Evolutionary conservation across 2,113 vertebrate genomes (phyloP), one percentile per base, ranked within the genome.

Genomic region (Lepisosteus osseus): DNA sequence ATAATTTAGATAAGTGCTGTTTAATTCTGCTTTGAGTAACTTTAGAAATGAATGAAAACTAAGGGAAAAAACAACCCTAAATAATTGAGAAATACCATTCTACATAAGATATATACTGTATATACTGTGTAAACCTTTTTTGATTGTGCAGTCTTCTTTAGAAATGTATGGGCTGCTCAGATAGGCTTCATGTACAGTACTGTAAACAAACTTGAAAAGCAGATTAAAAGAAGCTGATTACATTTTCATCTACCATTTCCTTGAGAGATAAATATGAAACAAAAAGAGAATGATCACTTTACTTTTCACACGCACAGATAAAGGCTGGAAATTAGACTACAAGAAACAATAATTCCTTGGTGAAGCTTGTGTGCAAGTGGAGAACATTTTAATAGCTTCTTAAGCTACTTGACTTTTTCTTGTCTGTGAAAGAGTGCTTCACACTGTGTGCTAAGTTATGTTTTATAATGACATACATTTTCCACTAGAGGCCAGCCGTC

Each of bases 401-500:
- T 44, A 43, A 45, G 15, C 45, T 51, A 14, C 5, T 51, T 67
- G 43, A 51, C 45, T 11, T 47, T 15, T 8, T 54, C 40, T 57
- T 55, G 11, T 12, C 57, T 40, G 54, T 59, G 66, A 57, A 54
- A 69, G 54, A 14, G 13, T 40, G 40, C 55, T 59, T 59, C 29
- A 69, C 40, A n/a, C 54, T n/a, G 41, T 40, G 14, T 17, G 55
- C 54, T 41, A 47, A 54, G 66, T 8, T 40, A 14, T 57, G 51
- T 69, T 40, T 40, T 55, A 13, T 57, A 69, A 57, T 69, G 54
- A 43, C 67, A 69, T n/a, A 12, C 6, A 4, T 41, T 59, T 69
- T 69, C 54, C 67, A 69, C 68, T 61, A 42, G 57, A 73, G 65
- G 57, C 44, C 45, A 43, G 29, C n/a, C 47, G 41, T 56, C 62